Base-by-base conservation (phyloP, 2,888 invertebrate species). In the Exephanes ischioxanthus region DNA sequence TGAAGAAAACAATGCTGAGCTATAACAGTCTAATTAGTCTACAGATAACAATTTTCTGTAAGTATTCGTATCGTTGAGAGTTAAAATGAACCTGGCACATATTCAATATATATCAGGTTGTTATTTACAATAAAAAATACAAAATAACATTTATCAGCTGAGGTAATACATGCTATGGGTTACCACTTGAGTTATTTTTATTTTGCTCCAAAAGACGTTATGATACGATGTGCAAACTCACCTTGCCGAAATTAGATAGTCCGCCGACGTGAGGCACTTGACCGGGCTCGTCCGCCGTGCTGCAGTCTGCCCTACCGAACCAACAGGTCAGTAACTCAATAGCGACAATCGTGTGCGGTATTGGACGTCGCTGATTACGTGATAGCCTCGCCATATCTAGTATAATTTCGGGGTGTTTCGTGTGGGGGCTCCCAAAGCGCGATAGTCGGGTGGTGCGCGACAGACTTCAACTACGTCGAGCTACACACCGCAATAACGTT, bases 241-340 rank as follows among this genome's bases (percentile, higher is more conserved):
- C 96, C 95, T 95, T 95, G 91, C 96, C 96, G 89, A 96, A 96
- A 90, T 95, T 94, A 37, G 96, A 95, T 85, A 96, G 94, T 83
- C 96, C 96, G 87, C 95, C 95, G 91, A 95, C 95, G 92, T 95
- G 95, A 88, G 95, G 95, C 92, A 95, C 95, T 93, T 95, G 95
- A 86, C 95, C 95, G 76, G 95, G 95, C 91, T 95, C 95, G 94
- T 95, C 96, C 92, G 95, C 95, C 94, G 95, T 96, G 94, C 96
- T 96, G 93, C 95, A 95, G 94, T 96, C 96, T 93, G 96, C 96
- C 96, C 96, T 96, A 93, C 91, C 94, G 93, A 92, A 94, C 93
- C 93, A 93, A 93, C 91, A 93, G 90, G 91, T 92, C 92, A 93
- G 92, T 93, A 93, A 93, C 91, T 93, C 92, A 92, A 91, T 91